Evolutionary conservation across 92 coral and sea anemone species (phyloP), one percentile per base, ranked within the genome.

Genomic region (Pocillopora meandrina): DNA sequence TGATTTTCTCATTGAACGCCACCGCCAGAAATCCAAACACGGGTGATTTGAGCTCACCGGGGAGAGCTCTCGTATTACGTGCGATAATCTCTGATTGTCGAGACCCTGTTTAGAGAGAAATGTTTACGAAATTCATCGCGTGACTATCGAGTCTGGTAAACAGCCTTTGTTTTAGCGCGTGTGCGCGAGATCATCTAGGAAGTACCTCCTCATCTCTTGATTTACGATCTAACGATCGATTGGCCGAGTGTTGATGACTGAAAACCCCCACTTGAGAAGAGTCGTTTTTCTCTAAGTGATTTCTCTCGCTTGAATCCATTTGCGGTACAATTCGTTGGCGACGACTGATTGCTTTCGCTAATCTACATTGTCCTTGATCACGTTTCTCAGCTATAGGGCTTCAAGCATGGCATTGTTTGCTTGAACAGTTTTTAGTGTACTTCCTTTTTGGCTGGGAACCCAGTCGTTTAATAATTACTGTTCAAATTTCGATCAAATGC

Each of bases 71-170:
- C 49, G 75, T 36, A 69, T 70, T 71, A 81, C 58, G 60, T 34
- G 75, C 10, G 70, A 70, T 81, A 58, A 81, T 58, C 77, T 58
- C 55, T 19, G 21, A 68, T 56, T 12, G 47, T 15, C n/a, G 75
- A 81, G 72, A 71, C 85, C 58, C 65, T 13, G 59, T 42, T 80
- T 17, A 75, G 31, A 26, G 15, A 55, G 34, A 79, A 80, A 61
- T 65, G 63, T 21, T 20, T 18, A 75, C 56, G 74, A 55, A 55
- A n/a, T 42, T 42, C 8, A 81, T 81, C 85, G 85, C 85, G 85
- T 81, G 85, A 81, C 85, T 23, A 18, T 52, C 34, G n/a, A 15
- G 63, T 12, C 68, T 60, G 9, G 85, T 81, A 81, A 81, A 81
- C 85, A 71, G 52, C 52, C 85, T 26, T 60, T 58, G 69, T 71